Conservation (phyloP, 2,888 invertebrate genomes). For the Acrocyrtus sp. region DNA sequence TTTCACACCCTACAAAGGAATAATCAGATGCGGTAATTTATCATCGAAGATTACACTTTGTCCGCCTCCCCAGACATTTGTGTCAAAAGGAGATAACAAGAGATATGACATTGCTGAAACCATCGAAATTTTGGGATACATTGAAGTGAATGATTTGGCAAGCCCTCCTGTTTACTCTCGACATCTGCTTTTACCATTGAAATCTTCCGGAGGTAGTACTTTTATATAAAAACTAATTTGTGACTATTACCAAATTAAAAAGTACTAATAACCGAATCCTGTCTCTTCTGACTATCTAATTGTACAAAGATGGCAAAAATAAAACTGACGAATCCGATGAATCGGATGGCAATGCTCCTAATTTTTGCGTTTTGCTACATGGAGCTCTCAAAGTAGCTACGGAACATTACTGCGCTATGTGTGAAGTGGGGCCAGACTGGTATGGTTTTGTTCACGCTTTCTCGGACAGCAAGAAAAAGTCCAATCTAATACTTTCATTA, state of each 20-base stretch:
- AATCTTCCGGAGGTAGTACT: constrained; percentile 62
- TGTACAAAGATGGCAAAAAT: constrained; percentile 26
- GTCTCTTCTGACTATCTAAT: no score
- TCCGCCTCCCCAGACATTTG: constrained; percentile 73
- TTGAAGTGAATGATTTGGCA: constrained; percentile 87
- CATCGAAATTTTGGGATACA: constrained; percentile 87
- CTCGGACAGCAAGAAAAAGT: constrained; percentile 74
- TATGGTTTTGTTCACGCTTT: constrained; percentile 94
- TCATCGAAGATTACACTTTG: constrained; percentile 78
- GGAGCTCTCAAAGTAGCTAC: constrained; percentile 86
- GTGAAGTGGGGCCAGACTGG: constrained; percentile 86
- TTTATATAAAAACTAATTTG: no score
- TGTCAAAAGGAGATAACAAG: constrained; percentile 67
- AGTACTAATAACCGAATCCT: no score
- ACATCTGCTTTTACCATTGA: constrained; percentile 84
- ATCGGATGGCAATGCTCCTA: constrained; percentile 80
- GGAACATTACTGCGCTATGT: constrained; percentile 91
- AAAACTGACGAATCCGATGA: constrained; percentile 65
- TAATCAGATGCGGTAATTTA: constrained; percentile 79
- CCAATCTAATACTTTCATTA: constrained; percentile 89
- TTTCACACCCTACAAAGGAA: constrained; percentile 78
- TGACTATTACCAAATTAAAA: no score
- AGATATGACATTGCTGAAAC: constrained; percentile 76
- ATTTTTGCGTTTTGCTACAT: constrained; percentile 92
- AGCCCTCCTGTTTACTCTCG: constrained; percentile 92